Conservation (phyloP, 2,113 vertebrate species). For the Drymodes brunneopygia region DNA sequence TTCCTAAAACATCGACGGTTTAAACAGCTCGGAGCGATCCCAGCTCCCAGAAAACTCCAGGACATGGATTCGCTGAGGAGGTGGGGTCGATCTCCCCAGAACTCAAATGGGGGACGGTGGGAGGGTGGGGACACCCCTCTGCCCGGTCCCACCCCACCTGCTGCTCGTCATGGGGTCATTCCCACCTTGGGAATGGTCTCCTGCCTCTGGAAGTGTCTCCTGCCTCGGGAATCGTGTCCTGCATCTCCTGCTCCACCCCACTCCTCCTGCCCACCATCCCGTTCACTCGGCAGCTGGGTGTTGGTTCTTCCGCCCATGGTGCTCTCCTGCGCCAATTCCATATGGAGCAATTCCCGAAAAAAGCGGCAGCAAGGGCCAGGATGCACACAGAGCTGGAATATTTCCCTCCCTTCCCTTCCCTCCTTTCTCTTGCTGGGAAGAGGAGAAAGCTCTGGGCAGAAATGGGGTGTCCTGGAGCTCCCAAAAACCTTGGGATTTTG, state of each 20-base stretch:
- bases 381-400: neutral
- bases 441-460: neutral
- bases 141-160: neutral
- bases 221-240: neutral
- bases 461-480: neutral
- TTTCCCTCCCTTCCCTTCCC: neutral
- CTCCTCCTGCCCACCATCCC: neutral
- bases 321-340: neutral
- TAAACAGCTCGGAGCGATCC: neutral
- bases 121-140: neutral
- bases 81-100: accelerated
- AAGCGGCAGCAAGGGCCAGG: neutral
- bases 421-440: neutral
- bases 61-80: neutral
- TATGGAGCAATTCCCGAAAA: accelerated
- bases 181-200: neutral
- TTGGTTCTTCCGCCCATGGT: neutral
- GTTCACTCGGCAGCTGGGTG: neutral
- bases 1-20: accelerated
- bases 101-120: neutral
- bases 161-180: neutral
- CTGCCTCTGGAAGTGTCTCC: too few species aligned
- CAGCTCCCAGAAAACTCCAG: too few species aligned
- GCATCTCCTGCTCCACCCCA: neutral
- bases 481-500: neutral